These are phyloP conservation scores for Cryptotermes secundus DNA, from an alignment of 1,140 invertebrate genomes.

Conservation along the genomic window DNA sequence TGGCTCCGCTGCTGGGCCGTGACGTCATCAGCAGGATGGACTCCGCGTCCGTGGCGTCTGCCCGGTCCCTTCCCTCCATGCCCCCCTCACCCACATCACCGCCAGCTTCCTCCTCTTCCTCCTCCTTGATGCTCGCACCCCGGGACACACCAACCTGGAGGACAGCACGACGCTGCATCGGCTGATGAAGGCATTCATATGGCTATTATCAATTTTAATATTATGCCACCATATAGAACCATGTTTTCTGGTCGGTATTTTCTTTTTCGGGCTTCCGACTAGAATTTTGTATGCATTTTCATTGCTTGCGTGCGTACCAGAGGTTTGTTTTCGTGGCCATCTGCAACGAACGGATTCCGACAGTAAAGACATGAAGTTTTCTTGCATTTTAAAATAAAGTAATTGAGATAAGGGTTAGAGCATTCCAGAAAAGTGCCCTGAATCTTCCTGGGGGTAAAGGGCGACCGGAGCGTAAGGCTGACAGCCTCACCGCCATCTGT, in stretches of 20 bases:
- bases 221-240: background rate
- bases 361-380: too few species aligned
- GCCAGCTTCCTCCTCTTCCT: conserved; percentile 37
- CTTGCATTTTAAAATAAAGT: too few species aligned
- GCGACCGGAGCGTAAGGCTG: too few species aligned
- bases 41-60: conserved; percentile 36
- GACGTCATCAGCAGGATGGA: conserved; percentile 39
- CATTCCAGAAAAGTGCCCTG: too few species aligned
- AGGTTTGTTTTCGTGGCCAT: too few species aligned
- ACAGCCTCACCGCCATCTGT: too few species aligned
- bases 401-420: too few species aligned
- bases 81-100: conserved; percentile 34
- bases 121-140: conserved; percentile 33
- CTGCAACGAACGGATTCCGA: too few species aligned
- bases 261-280: background rate
- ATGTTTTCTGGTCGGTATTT: background rate
- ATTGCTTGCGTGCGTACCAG: background rate
- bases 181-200: background rate
- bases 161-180: background rate
- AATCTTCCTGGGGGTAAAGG: too few species aligned
- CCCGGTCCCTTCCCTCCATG: conserved; percentile 40
- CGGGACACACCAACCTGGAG: conserved; percentile 26
- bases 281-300: background rate
- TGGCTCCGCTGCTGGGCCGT: conserved; percentile 39
- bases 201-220: background rate